phyloP scores from a whole-genome alignment of 2,888 invertebrate species.

The Xestia xanthographa region DNA sequence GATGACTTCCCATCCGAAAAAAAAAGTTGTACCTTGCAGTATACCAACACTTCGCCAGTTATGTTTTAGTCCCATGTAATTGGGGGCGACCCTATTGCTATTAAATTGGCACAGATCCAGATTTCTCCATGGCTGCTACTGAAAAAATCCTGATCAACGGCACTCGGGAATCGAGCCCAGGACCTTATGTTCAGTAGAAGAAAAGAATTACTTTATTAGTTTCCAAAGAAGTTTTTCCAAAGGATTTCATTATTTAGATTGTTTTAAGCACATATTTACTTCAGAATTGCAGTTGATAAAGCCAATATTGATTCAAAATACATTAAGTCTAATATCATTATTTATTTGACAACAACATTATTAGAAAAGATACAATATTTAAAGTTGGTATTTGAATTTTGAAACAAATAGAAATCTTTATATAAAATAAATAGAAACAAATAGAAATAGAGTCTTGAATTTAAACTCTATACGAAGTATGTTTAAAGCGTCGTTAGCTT shows the following conservation, averaged over 20 bases:
- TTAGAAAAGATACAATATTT: neutral
- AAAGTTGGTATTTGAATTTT: neutral
- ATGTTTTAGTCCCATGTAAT: too few species aligned
- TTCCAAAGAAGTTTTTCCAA: neutral
- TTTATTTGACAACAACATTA: neutral
- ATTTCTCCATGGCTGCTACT: too few species aligned
- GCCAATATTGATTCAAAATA: neutral
- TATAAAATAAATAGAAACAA: too few species aligned
- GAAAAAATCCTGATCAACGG: too few species aligned
- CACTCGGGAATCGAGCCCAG: too few species aligned
- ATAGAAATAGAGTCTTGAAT: neutral
- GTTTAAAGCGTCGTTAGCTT: neutral
- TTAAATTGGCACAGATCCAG: too few species aligned
- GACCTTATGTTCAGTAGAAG: neutral
- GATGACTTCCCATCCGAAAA: too few species aligned
- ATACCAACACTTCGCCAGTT: too few species aligned
- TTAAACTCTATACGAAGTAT: neutral
- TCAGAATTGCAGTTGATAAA: neutral
- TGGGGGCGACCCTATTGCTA: too few species aligned
- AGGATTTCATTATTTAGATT: neutral
- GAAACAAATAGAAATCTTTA: constrained; percentile 7
- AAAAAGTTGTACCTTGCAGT: too few species aligned
- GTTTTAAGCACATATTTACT: neutral
- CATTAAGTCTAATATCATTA: neutral
- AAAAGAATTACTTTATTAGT: neutral